phyloP scores from a whole-genome alignment of 2,797 vertebrate genomes.

The Poecilia picta region DNA sequence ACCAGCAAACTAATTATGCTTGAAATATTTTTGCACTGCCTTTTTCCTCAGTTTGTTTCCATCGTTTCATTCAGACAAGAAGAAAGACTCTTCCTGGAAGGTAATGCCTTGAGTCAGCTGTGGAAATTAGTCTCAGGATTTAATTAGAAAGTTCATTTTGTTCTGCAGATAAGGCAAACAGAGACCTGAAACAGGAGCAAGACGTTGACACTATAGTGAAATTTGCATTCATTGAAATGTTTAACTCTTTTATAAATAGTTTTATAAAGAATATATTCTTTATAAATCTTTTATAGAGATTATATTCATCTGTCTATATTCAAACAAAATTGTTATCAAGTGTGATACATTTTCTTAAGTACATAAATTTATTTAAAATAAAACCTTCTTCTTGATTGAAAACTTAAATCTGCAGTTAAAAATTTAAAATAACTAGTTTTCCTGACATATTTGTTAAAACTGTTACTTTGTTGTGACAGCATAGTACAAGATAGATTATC shows the following conservation, averaged over 20 bases:
- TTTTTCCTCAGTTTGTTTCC: neutral
- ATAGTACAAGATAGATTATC: neutral
- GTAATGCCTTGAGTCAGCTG: neutral
- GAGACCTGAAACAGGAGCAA: neutral
- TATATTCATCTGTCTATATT: neutral
- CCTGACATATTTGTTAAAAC: neutral
- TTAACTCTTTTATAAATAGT: neutral
- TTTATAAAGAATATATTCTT: no score
- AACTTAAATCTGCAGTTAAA: neutral
- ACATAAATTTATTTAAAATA: neutral
- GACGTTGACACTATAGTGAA: neutral
- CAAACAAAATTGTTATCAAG: neutral
- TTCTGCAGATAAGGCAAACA: neutral
- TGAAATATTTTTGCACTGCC: neutral
- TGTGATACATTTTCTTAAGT: neutral
- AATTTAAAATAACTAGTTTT: neutral
- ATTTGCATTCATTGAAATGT: neutral
- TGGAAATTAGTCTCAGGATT: conserved; percentile 1
- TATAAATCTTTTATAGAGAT: no score
- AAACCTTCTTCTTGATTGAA: neutral
- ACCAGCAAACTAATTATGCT: neutral
- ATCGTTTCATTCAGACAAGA: neutral
- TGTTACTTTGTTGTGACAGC: neutral
- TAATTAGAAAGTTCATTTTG: neutral
- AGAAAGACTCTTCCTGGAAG: neutral